These are phyloP conservation scores for Dolichallabes microphthalmus DNA, from an alignment of 2,113 vertebrate species.

Conservation along the genomic window DNA sequence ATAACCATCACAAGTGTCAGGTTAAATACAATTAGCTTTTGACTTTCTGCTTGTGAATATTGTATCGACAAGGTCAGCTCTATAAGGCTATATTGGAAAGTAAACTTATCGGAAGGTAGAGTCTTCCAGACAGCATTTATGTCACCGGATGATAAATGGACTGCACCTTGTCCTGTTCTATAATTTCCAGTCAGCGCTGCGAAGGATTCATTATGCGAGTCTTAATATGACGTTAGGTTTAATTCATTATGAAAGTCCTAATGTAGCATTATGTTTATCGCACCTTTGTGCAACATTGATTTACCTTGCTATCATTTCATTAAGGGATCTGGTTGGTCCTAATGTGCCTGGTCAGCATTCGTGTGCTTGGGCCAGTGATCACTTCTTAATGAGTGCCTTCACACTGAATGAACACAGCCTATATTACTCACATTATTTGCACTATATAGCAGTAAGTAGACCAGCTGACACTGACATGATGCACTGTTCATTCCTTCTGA, in stretches of 20 bases:
- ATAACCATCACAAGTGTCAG: background rate
- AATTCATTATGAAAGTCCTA: conserved; percentile 27
- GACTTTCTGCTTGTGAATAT: conserved; percentile 24
- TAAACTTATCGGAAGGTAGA: conserved; percentile 7
- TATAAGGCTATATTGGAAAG: background rate
- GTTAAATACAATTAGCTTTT: conserved; percentile 18
- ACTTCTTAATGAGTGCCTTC: conserved; percentile 50
- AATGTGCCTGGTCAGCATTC: conserved; percentile 36
- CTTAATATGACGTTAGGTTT: conserved; percentile 28
- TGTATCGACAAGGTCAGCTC: conserved; percentile 12
- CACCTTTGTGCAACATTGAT: conserved; percentile 20
- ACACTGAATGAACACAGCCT: conserved; percentile 34
- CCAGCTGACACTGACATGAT: conserved; percentile 29
- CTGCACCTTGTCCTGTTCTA: conserved; percentile 16
- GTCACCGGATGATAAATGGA: conserved; percentile 31
- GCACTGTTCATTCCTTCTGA: conserved; percentile 53
- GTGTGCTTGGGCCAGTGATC: conserved; percentile 27
- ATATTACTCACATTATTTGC: conserved; percentile 27
- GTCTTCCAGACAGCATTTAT: conserved; percentile 22
- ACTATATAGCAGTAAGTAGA: conserved; percentile 27
- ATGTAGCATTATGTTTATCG: conserved; percentile 30
- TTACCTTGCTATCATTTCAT: conserved; percentile 41
- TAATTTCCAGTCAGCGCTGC: background rate
- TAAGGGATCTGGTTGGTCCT: conserved; percentile 25
- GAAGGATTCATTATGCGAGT: conserved; percentile 13